Percentiles rank a stretch among this genome's conserved stretches.
Conservation (phyloP, 2,113 vertebrate species). For the Ptychochromis oligacanthus region DNA sequence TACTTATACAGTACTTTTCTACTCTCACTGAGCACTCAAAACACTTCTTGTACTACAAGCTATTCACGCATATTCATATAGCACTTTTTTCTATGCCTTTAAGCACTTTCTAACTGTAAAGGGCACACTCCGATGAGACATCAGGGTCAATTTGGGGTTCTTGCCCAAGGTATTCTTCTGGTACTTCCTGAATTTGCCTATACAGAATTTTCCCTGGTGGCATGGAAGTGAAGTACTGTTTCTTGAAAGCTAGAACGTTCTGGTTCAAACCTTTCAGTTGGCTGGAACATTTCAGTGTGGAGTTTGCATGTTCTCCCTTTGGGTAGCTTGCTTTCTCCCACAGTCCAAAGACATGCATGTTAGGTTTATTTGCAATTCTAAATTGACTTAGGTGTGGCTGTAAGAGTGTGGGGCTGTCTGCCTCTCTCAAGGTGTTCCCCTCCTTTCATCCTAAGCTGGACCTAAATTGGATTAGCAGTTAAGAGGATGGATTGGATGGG, state of each 20-base stretch:
- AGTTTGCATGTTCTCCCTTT: background rate
- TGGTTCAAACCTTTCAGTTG: background rate
- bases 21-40: background rate
- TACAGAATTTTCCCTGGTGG: background rate
- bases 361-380: background rate
- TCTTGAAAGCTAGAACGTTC: background rate
- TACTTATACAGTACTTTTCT: background rate
- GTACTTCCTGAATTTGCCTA: background rate
- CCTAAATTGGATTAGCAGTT: background rate
- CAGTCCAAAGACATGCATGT: background rate
- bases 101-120: background rate
- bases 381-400: background rate
- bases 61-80: background rate
- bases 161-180: background rate
- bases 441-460: background rate
- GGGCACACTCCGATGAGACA: background rate
- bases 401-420: background rate
- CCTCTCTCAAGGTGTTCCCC: background rate
- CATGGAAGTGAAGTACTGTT: background rate
- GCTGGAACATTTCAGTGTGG: background rate
- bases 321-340: background rate
- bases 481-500: background rate
- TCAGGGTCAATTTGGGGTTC: background rate
- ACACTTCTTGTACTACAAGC: background rate
- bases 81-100: background rate